Evolutionary conservation across 2,888 invertebrate species (phyloP), one percentile per base, ranked within the genome.

Genomic region (Cataglyphis albicans): DNA sequence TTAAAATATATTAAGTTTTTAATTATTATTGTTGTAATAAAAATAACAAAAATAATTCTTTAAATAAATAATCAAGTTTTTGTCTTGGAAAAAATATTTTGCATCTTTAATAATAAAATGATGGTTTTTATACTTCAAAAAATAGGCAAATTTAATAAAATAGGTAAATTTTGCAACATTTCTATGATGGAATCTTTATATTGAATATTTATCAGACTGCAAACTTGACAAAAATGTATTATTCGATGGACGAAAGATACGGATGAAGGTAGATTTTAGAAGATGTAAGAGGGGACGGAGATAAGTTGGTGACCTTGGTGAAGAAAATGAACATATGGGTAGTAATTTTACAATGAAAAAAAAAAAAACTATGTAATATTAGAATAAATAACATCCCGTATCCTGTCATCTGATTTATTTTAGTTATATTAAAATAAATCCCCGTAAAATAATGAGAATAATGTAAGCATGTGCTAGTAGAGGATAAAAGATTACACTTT

Each of bases 301-400:
- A 78, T 70, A 78, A 78, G 70, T 78, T 78, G 44, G 59, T 70
- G 35, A 70, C 70, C 70, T 78, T 70, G 70, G 18, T 21, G 44
- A 59, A 70, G 70, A 70, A 70, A 78, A 78, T 59, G 78, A 59
- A 59, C 6, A 52, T 35, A 25, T 35, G 10, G 70, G 32, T 12
- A 70, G 44, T 78, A 78, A 78, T 78, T 78, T 78, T 48, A 59
- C 6, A 29, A 35, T 15, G 21, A n/a, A n/a, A n/a, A 78, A 12
- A 68, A 70, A 5, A 48, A 70, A 70, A 76, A n/a, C 38, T 57
- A 10, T 64, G 15, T 55, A 44, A 9, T 59, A 70, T 35, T 59
- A 59, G 12, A 67, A 68, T n/a, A 55, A 41, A 55, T 52, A 68
- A 68, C 59, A 32, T 44, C 29, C 29, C 25, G 29, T 7, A 80